These are phyloP conservation scores for Muscicapa comitata DNA, from an alignment of 2,797 vertebrate genomes.

Conservation along the genomic window DNA sequence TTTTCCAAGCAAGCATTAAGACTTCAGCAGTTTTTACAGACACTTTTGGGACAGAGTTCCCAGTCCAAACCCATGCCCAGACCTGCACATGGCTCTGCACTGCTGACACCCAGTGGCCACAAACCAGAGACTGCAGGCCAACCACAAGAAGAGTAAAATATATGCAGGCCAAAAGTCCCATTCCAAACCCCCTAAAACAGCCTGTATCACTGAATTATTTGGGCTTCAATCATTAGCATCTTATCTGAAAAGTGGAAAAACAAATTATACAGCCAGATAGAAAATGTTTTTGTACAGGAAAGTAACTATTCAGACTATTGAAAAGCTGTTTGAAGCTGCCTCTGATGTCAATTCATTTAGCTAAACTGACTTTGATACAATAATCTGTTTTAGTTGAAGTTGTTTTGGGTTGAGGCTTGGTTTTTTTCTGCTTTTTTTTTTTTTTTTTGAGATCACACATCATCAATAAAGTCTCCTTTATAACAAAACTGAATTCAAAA, in stretches of 20 bases:
- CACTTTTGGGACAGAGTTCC: neutral
- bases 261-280: neutral
- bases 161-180: accelerated
- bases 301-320: neutral
- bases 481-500: slow-evolving; percentile 26
- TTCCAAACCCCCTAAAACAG: neutral
- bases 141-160: neutral
- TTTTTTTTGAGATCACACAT: neutral
- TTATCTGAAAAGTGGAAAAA: neutral
- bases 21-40: neutral
- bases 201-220: neutral
- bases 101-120: slow-evolving; percentile 70
- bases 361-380: neutral
- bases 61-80: neutral
- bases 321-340: neutral
- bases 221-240: neutral
- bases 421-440: neutral
- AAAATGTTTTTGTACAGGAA: neutral
- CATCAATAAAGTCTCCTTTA: slow-evolving; percentile 21
- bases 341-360: neutral
- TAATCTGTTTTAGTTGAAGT: neutral
- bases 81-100: neutral
- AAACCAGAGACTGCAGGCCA: neutral
- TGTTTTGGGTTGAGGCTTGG: neutral
- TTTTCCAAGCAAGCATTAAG: neutral